Evolutionary conservation across 2,113 vertebrate species (phyloP), one percentile per base, ranked within the genome.

Genomic region (Pan paniscus): DNA sequence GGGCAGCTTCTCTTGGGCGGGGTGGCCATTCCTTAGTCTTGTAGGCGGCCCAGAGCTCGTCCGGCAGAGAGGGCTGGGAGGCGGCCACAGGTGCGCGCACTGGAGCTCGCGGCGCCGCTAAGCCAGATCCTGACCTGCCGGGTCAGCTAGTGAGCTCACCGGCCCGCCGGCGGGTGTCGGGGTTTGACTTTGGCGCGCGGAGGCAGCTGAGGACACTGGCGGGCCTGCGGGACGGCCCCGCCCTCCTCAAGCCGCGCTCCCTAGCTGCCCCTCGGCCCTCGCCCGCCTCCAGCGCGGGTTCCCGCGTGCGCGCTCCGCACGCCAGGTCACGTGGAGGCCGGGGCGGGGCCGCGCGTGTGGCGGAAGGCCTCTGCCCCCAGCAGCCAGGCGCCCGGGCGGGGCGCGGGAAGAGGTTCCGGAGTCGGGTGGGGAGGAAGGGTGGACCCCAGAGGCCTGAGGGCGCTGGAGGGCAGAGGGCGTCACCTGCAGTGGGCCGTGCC

Each of bases 1-100:
- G 89, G 68, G 76, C 96, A 97, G 75, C 96, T 73, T 92, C 98
- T 98, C 93, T 99, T 99, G 16, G 98, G 99, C 5, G 98, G 98
- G 2, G 98, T 97, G 14, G 99, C 98, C 99, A 99, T 99, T 35
- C 50, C 72, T 68, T 68, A 0, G 6, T 4, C 22, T 43, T 1
- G 78, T 8, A n/a, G 76, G 91, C 61, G 32, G 52, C 57, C 72
- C 52, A 2, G 13, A 38, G 43, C 2, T 7, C 76, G 16, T 50
- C 16, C 8, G 3, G 27, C 25, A 13, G 18, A 5, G 25, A 76
- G 11, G n/a, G 8, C 46, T 23, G 35, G 76, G 75, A 40, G n/a
- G 80, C 0, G 23, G 48, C 4, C 76, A 8, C 86, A 27, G 92
- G 40, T 5, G 90, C 13, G 72, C 5, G 90, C 35, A 4, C 20